phyloP scores from a whole-genome alignment of 2,113 vertebrate genomes.

The Esox niger region DNA sequence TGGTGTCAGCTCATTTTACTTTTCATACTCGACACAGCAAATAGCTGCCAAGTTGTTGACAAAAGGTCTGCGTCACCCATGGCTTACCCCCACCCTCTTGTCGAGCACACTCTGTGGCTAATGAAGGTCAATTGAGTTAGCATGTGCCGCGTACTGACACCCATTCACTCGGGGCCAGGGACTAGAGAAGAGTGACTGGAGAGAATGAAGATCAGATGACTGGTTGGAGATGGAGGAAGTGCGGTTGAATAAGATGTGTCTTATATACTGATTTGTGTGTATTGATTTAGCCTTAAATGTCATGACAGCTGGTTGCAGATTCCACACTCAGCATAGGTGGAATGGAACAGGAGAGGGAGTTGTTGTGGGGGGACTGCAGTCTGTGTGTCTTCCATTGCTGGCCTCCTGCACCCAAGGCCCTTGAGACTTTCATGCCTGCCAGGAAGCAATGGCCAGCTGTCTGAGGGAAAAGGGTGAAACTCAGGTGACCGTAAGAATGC shows the following conservation, averaged over 20 bases:
- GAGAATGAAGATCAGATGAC: slow-evolving; percentile 49
- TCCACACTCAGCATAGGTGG: not conserved
- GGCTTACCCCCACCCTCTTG: not conserved
- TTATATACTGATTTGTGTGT: slow-evolving; percentile 18
- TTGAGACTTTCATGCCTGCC: not conserved
- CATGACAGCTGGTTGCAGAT: slow-evolving; percentile 19
- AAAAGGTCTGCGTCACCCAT: slow-evolving; percentile 17
- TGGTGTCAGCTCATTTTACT: too few relatives aligned
- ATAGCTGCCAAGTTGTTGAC: too few relatives aligned
- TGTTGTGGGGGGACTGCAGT: too few relatives aligned
- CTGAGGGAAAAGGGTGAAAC: slow-evolving; percentile 1
- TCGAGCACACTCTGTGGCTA: slow-evolving; percentile 38
- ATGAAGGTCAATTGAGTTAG: slow-evolving; percentile 49
- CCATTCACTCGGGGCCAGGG: slow-evolving; percentile 20
- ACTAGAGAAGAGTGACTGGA: slow-evolving; percentile 24
- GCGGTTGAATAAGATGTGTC: slow-evolving; percentile 10
- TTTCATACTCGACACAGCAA: slow-evolving; percentile 6
- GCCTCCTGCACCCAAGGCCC: not conserved
- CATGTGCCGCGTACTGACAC: slow-evolving; percentile 41
- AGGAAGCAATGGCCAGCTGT: not conserved
- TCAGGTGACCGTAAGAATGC: not conserved
- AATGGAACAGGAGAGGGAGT: too few relatives aligned
- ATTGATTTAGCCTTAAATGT: slow-evolving; percentile 47
- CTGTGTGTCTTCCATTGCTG: not conserved
- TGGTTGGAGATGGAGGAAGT: slow-evolving; percentile 24